phyloP scores from a whole-genome alignment of 2,113 vertebrate species.

The Notarius lentiginosus region DNA sequence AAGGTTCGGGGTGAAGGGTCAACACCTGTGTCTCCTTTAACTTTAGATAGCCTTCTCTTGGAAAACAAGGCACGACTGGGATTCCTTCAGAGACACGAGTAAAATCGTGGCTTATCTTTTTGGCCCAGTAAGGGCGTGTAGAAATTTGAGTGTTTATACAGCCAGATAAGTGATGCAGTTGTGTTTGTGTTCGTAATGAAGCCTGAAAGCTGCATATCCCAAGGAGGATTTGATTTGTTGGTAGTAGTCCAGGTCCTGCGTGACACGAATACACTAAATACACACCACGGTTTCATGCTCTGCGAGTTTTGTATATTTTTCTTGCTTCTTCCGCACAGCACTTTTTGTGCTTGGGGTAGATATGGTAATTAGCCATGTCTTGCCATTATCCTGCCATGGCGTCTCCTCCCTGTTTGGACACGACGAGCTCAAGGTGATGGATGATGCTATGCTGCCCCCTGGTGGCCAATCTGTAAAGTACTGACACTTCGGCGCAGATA shows the following conservation, averaged over 20 bases:
- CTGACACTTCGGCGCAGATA: background rate
- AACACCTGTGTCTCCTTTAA: constrained; percentile 32
- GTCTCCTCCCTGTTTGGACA: background rate
- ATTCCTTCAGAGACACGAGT: background rate
- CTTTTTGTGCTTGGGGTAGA: background rate
- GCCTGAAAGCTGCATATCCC: background rate
- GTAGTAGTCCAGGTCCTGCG: background rate
- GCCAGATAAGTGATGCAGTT: background rate
- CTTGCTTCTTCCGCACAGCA: background rate
- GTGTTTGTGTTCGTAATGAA: background rate
- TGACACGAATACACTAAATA: background rate
- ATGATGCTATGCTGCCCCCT: background rate
- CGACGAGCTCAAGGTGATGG: background rate
- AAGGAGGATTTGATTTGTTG: background rate
- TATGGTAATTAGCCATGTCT: constrained; percentile 12
- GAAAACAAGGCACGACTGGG: background rate
- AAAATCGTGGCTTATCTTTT: background rate
- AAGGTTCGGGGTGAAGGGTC: constrained; percentile 33
- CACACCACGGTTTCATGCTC: constrained; percentile 21
- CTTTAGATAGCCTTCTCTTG: background rate
- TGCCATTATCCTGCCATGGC: background rate
- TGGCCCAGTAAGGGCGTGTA: background rate
- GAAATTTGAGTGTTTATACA: background rate
- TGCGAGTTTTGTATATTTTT: background rate
- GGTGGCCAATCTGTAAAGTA: background rate